Conservation (phyloP, 2,113 vertebrate genomes). For the Anguilla rostrata region DNA sequence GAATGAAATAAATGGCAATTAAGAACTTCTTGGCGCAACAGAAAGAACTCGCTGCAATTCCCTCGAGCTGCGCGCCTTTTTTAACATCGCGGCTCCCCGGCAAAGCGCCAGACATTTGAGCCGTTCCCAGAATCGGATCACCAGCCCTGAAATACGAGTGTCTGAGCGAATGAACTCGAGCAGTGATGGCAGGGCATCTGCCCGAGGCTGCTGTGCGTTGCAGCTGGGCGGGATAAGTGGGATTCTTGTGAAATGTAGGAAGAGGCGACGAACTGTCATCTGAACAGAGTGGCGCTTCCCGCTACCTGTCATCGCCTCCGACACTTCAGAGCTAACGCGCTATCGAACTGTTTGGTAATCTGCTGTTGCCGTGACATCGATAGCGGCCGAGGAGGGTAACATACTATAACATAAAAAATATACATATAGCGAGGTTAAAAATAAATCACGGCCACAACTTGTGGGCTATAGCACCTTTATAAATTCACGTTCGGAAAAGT, state of each 20-base stretch:
- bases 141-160: neutral
- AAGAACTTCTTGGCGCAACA: neutral
- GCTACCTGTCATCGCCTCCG: neutral
- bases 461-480: too few relatives aligned
- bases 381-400: too few relatives aligned
- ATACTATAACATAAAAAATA: too few relatives aligned
- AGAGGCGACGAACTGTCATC: constrained; percentile 44
- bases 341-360: neutral
- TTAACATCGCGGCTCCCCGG: neutral
- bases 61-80: neutral
- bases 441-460: too few relatives aligned
- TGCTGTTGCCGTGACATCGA: neutral
- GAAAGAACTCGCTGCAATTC: neutral
- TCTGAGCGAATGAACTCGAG: neutral
- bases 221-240: neutral
- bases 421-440: too few relatives aligned
- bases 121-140: neutral
- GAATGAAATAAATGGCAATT: neutral
- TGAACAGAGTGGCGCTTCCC: neutral
- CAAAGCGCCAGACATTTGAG: neutral
- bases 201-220: neutral
- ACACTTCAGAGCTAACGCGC: neutral
- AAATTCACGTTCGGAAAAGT: too few relatives aligned
- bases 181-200: neutral
- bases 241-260: constrained; percentile 28